phyloP scores from a whole-genome alignment of 2,888 invertebrate genomes.

The Bellardia bayeri region DNA sequence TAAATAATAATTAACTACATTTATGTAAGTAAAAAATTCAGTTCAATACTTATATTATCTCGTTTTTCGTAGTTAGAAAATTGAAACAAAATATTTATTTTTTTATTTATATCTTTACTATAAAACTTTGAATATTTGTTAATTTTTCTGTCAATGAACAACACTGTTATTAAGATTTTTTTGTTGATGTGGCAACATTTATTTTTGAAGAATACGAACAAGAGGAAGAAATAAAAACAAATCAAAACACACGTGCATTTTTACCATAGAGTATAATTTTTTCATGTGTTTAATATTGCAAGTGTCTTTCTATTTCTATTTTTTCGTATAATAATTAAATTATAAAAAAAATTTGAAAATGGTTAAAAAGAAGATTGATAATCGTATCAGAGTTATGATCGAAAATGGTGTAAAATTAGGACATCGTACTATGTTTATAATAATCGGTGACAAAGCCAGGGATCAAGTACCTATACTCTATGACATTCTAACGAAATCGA shows the following conservation, averaged over 20 bases:
- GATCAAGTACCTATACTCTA: conserved; percentile 99
- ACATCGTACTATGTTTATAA: conserved; percentile 96
- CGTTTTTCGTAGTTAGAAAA: too few species aligned
- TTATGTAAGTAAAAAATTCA: too few species aligned
- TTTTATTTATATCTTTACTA: too few species aligned
- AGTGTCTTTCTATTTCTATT: not conserved
- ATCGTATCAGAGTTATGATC: conserved; percentile 96
- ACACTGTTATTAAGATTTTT: not conserved
- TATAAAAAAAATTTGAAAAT: conserved; percentile 84
- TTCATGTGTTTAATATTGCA: not conserved
- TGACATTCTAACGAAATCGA: conserved; percentile 98
- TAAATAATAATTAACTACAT: too few species aligned
- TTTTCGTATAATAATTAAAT: conserved; percentile 16
- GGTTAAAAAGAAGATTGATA: conserved; percentile 98
- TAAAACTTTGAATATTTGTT: not conserved
- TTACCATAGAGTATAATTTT: not conserved
- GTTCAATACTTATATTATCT: too few species aligned
- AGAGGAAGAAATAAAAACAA: conserved; percentile 54
- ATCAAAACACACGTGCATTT: conserved; percentile 65
- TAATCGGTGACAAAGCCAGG: conserved; percentile 97
- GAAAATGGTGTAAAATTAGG: conserved; percentile 97
- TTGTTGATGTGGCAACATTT: conserved; percentile 7
- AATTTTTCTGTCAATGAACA: not conserved
- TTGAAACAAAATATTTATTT: too few species aligned
- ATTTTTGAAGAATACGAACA: not conserved